Evolutionary conservation across 2,113 vertebrate species (phyloP).

Genomic region (Sorex araneus): DNA sequence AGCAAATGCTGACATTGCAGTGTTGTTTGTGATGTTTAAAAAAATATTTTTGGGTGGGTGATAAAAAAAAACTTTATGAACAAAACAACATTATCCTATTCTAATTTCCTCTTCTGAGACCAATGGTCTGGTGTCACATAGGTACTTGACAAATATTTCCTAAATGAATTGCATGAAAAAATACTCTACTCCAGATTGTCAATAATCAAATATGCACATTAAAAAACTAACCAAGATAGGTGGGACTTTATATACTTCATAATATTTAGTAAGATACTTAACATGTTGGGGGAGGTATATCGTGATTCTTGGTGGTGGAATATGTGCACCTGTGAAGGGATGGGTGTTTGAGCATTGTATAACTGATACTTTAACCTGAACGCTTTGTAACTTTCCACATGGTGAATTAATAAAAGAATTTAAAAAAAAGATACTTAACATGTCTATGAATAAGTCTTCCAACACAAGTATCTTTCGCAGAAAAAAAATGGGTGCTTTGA

Average conservation of each 20-base stretch:
- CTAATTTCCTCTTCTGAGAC: background rate
- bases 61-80: background rate
- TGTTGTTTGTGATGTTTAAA: conserved; percentile 17
- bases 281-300: no score
- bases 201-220: background rate
- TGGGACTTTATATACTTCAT: background rate
- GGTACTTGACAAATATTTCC: background rate
- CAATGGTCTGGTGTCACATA: background rate
- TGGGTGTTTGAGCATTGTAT: no score
- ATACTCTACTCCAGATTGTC: background rate
- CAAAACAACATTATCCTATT: background rate
- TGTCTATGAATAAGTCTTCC: conserved; percentile 6
- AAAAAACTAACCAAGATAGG: no score
- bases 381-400: no score
- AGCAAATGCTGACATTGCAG: conserved; percentile 15
- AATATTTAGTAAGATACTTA: conserved; percentile 30
- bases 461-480: background rate
- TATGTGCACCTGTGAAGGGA: no score
- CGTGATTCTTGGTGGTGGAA: no score
- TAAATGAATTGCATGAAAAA: conserved; percentile 1
- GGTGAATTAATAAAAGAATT: no score
- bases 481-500: background rate
- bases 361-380: no score
- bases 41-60: background rate
- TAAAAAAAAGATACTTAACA: conserved; percentile 8